Base-by-base conservation (phyloP, 1,140 invertebrate species). In the Helicoverpa armigera region DNA sequence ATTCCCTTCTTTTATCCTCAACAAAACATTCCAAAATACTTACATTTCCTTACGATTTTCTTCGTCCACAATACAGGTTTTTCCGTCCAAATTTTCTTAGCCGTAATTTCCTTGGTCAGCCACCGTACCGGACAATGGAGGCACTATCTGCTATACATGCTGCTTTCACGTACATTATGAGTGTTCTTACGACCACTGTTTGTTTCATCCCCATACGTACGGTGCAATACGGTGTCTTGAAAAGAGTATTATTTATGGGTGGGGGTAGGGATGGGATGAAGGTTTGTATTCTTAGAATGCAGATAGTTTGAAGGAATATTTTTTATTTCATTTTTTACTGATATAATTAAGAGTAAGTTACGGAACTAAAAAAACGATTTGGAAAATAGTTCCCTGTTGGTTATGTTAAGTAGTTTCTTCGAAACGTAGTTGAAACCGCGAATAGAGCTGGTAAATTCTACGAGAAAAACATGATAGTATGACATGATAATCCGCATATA, bases 181-280 rank as follows among this genome's bases (percentile, higher is more conserved):
- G 61, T 31, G 81, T 80, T 82, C 86, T 87, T 85, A 82, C 79
- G 80, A 83, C 74, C 74, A 75, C 86, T 91, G 89, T 93, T 92
- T 91, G 88, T 92, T 90, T 89, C 87, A 87, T 87, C 87, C 84
- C 82, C 83, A 83, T 83, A 87, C 84, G 76, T 84, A 83, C 29
- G 79, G 69, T 53, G 90, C 89, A 93, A 93, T 94, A 94, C 90
- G 91, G 85, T 90, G 82, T 56, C 76, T 80, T 91, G 90, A 94
- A 94, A 92, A 93, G 91, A 92, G 90, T 92, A 93, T 94, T 90
- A 94, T 94, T 94, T 94, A 94, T 91, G 93, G 90, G 79, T 23
- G 48, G 54, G 5, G 29, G 56, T 79, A 79, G 65, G 63, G 76
- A 69, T 79, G 76, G 63, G 51, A 54, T 31, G 58, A 53, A 11